phyloP scores from a whole-genome alignment of 2,113 vertebrate species.

The Sinocyclocheilus maitianheensis region DNA sequence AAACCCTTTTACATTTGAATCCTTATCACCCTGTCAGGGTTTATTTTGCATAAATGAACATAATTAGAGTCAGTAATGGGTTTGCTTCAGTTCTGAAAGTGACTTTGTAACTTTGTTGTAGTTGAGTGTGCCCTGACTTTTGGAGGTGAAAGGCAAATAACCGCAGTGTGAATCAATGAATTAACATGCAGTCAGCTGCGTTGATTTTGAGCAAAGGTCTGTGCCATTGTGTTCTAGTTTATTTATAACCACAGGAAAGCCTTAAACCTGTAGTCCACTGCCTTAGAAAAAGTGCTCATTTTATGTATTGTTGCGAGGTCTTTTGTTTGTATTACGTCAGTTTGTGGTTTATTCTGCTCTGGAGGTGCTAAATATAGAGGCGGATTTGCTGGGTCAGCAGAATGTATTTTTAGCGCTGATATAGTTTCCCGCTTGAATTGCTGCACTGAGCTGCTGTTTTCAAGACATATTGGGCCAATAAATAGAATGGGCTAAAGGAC shows the following conservation, averaged over 20 bases:
- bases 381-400: slow-evolving; percentile 62
- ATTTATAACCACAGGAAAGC: slow-evolving; percentile 15
- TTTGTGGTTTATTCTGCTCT: slow-evolving; percentile 1
- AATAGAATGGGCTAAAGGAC: slow-evolving; percentile 56
- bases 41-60: not conserved
- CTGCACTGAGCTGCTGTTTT: slow-evolving; percentile 46
- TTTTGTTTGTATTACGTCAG: slow-evolving; percentile 26
- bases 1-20: not conserved
- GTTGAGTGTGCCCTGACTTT: not conserved
- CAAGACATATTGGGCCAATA: slow-evolving; percentile 52
- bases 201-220: slow-evolving; percentile 16
- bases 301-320: not conserved
- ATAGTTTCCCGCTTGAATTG: slow-evolving; percentile 52
- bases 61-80: not conserved
- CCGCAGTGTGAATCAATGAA: slow-evolving; percentile 42
- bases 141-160: slow-evolving; percentile 36
- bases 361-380: slow-evolving; percentile 60
- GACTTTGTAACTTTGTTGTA: slow-evolving; percentile 27
- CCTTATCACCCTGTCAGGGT: not conserved
- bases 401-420: slow-evolving; percentile 57
- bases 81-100: slow-evolving; percentile 8
- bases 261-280: slow-evolving; percentile 16
- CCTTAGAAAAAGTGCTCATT: not conserved
- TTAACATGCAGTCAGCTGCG: slow-evolving; percentile 17
- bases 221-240: not conserved